Conservation (phyloP, 2,113 vertebrate genomes). For the Oncorhynchus nerka region DNA sequence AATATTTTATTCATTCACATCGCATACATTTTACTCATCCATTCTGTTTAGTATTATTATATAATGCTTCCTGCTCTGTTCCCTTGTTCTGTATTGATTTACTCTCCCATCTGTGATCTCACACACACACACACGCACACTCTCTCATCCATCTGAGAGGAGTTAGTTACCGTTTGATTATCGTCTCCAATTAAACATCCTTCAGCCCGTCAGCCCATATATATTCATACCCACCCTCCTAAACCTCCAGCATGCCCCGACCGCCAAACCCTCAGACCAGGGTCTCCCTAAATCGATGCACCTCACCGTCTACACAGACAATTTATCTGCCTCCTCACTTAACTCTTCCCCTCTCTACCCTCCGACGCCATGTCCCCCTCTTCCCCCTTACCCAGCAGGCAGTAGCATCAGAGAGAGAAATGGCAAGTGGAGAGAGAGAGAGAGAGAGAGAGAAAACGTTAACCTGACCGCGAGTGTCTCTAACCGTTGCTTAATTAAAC, state of each 20-base stretch:
- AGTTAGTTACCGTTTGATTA: background rate
- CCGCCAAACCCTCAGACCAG: background rate
- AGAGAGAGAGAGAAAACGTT: conserved; percentile 13
- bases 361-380: background rate
- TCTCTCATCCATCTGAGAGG: background rate
- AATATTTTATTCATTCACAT: conserved; percentile 27
- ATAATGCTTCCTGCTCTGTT: conserved; percentile 25
- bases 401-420: conserved; percentile 43
- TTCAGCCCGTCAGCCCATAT: background rate
- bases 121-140: background rate
- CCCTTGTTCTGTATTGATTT: conserved; percentile 33
- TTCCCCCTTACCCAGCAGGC: conserved; percentile 40
- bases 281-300: conserved; percentile 21
- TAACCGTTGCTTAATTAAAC: conserved; percentile 74
- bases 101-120: background rate
- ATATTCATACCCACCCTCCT: background rate
- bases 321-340: conserved; percentile 15
- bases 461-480: conserved; percentile 60
- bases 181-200: background rate
- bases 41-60: conserved; percentile 32
- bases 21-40: conserved; percentile 11
- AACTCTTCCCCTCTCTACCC: background rate
- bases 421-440: conserved; percentile 37
- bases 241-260: conserved; percentile 11
- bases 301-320: conserved; percentile 13